Evolutionary conservation across 2,888 invertebrate species (phyloP), one percentile per base, ranked within the genome.

Genomic region (Pristionchus japonicus): DNA sequence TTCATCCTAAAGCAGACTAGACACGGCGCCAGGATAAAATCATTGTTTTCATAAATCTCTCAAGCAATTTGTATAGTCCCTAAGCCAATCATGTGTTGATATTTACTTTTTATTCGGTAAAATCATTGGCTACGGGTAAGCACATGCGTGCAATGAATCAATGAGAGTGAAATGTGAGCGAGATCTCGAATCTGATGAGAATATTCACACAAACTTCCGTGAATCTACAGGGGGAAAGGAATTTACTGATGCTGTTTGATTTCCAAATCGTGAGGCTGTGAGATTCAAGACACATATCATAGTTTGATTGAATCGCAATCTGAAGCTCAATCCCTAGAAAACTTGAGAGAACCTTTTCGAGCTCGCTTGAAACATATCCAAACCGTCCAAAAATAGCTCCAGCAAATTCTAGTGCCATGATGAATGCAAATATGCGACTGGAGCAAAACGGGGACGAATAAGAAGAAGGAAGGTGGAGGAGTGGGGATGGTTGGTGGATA

Each of bases 381-480:
- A 64, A 31, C 31, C 31, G 57, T n/a, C 57, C 57, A 20, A 57
- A 57, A n/a, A 57, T 57, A 57, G 57, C 57, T 40, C 37, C 31
- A 17, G 11, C 37, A 20, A 34, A 70, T 70, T 70, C 70, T 23
- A 37, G 2, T 6, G 17, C 23, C 20, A 20, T 23, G 37, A 70
- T 37, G 70, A 70, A 70, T 77, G 77, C 77, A 77, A 77, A 77
- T 43, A 77, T 15, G 82, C 37, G 47, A 80, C 47, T 0, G 40
- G 23, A 52, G 83, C 31, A 1, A 61, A 37, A 83, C 15, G 9
- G 34, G 52, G 52, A 52, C 31, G 23, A 31, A 31, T 20, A 52
- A 49, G 47, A 27, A 13, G 49, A 49, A 49, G 82, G 82, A 52
- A 49, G 43, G 52, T 15, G 34, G 37, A 37, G 37, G 61, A 34